Evolutionary conservation across 2,888 invertebrate species (phyloP), one percentile per base, ranked within the genome.

Genomic region (Meteorus colon): DNA sequence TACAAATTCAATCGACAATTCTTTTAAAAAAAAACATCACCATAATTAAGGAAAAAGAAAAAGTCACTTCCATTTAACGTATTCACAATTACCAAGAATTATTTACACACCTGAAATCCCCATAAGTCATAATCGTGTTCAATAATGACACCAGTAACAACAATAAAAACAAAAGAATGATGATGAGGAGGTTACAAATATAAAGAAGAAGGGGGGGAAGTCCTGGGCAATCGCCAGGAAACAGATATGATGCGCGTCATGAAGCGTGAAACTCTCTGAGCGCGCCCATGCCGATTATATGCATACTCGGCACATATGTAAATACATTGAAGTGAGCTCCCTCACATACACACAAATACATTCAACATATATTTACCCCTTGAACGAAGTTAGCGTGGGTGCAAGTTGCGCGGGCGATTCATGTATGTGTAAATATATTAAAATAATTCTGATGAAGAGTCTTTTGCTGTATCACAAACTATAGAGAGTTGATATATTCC

Each of bases 201-300:
- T 19, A 51, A 51, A 45, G 5, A 24, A 24, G 27, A 31, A n/a
- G 45, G 51, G 8, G 19, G 12, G 48, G 69, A 37, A 29, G 45
- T 48, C 63, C 63, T 37, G 37, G 62, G 62, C 81, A 85, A 86
- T 85, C 84, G 84, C 81, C 88, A 87, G 89, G 89, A 89, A 89
- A 86, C 86, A 88, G 86, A 88, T 89, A 88, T 89, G 89, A 89
- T 86, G 88, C 87, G 89, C 88, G 84, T 86, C 88, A 84, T 87
- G 85, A 81, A 89, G 88, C 88, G 85, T 89, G 89, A 89, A 89
- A 89, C 87, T 79, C 82, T 73, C 77, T 79, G 85, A 86, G 82
- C 87, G 86, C 87, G 82, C 86, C 86, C 87, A 86, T 73, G 16
- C 80, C 84, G 85, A 86, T 87, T 86, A 87, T 82, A 79, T 73